Conservation (phyloP, 2,888 invertebrate species). For the Ptilodon capucinus region DNA sequence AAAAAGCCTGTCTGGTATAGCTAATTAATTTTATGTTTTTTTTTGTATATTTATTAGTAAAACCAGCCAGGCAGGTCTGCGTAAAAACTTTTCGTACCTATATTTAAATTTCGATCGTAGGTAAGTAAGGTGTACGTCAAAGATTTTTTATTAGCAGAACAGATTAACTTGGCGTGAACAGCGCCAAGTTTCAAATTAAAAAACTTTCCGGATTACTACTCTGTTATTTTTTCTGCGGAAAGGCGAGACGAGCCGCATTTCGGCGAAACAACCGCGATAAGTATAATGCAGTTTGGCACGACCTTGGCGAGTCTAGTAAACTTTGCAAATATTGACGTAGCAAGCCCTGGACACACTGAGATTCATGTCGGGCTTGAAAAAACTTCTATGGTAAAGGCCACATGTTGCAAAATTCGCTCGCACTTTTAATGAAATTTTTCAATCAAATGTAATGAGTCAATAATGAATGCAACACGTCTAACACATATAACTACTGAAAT, state of each 20-base stretch:
- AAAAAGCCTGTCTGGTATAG: no score
- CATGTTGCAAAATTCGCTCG: no score
- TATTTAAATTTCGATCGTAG: slow-evolving; percentile 5
- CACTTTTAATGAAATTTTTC: no score
- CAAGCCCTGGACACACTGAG: no score
- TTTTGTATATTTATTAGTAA: neutral
- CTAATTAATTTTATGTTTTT: no score
- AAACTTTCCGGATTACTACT: slow-evolving; percentile 25
- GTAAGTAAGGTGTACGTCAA: no score
- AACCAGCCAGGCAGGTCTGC: neutral
- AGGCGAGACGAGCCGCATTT: slow-evolving; percentile 7
- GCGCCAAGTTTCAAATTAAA: slow-evolving; percentile 28
- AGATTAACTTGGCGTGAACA: slow-evolving; percentile 5
- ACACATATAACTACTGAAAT: no score
- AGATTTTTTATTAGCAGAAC: slow-evolving; percentile 6
- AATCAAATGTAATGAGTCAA: no score
- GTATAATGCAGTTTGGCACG: neutral
- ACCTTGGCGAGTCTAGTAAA: neutral
- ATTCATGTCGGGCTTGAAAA: no score
- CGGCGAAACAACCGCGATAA: neutral
- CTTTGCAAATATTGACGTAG: neutral
- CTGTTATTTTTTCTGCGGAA: neutral
- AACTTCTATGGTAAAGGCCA: no score
- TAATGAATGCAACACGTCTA: no score
- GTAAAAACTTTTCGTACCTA: slow-evolving; percentile 1